These are phyloP conservation scores for Scaptomyza reducta DNA, from an alignment of 2,888 invertebrate species.

Conservation along the genomic window DNA sequence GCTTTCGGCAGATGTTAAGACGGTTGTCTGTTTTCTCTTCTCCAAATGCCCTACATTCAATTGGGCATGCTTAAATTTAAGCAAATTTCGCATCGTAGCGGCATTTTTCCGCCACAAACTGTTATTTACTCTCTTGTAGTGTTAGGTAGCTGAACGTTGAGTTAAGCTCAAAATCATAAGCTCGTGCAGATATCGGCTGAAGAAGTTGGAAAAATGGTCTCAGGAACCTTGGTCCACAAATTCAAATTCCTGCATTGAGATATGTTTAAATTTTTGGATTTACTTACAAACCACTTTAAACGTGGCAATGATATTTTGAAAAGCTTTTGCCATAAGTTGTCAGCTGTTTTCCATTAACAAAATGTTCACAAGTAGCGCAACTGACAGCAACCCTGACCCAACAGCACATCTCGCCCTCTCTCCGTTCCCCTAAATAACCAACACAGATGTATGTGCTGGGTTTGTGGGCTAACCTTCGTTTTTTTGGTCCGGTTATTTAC, in stretches of 20 bases:
- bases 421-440: not conserved
- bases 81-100: not conserved
- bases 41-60: constrained; percentile 32
- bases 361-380: constrained; percentile 35
- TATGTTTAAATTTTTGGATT: too few species aligned
- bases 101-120: not conserved
- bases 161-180: not conserved
- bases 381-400: constrained; percentile 35
- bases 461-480: constrained; percentile 16
- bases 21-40: constrained; percentile 18
- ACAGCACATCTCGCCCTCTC: constrained; percentile 3
- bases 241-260: too few species aligned
- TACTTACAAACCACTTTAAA: too few species aligned
- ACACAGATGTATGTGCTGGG: not conserved
- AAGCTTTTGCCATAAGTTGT: not conserved
- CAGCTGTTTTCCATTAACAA: constrained; percentile 11
- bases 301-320: too few species aligned
- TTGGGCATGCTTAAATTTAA: constrained; percentile 10
- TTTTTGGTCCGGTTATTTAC: constrained; percentile 45
- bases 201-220: too few species aligned
- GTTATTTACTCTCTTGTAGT: not conserved
- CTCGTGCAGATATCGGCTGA: too few species aligned
- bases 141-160: too few species aligned
- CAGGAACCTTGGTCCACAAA: too few species aligned
- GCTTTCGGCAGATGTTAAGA: constrained; percentile 34